Evolutionary conservation across 2,888 invertebrate species (phyloP).

Genomic region (Temnothorax ravouxi): DNA sequence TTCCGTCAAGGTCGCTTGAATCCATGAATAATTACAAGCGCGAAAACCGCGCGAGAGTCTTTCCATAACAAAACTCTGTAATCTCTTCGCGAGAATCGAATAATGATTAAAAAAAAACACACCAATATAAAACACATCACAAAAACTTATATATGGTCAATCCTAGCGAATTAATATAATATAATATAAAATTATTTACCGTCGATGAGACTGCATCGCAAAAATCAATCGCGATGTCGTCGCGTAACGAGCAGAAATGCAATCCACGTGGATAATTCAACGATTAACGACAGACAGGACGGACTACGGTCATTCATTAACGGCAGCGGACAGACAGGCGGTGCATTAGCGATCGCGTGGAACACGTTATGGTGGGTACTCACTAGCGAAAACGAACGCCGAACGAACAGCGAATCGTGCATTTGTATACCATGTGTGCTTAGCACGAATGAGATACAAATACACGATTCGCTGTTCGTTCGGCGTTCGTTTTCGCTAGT

Average conservation of each 20-base stretch:
- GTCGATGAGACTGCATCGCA: background rate
- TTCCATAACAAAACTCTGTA: background rate
- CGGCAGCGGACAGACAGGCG: constrained; percentile 4
- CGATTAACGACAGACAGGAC: background rate
- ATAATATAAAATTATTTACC: background rate
- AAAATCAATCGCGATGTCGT: constrained; percentile 2
- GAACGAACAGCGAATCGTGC: no score
- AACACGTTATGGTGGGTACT: no score
- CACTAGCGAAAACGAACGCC: no score
- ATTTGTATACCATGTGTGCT: no score
- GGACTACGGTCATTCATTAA: background rate
- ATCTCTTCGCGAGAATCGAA: background rate
- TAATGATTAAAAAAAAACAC: background rate
- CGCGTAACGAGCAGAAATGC: background rate
- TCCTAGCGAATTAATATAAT: background rate
- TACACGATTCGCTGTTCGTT: no score
- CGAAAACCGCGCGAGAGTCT: constrained; percentile 9
- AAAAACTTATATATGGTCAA: background rate
- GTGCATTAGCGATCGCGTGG: constrained; percentile 10
- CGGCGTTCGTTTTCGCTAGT: no score
- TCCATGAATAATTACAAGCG: constrained; percentile 26
- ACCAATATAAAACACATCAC: background rate
- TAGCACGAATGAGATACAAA: no score
- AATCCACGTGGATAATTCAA: background rate
- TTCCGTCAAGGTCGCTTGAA: constrained; percentile 44